phyloP scores from a whole-genome alignment of 2,888 invertebrate species.

The Physocephala rufipes region DNA sequence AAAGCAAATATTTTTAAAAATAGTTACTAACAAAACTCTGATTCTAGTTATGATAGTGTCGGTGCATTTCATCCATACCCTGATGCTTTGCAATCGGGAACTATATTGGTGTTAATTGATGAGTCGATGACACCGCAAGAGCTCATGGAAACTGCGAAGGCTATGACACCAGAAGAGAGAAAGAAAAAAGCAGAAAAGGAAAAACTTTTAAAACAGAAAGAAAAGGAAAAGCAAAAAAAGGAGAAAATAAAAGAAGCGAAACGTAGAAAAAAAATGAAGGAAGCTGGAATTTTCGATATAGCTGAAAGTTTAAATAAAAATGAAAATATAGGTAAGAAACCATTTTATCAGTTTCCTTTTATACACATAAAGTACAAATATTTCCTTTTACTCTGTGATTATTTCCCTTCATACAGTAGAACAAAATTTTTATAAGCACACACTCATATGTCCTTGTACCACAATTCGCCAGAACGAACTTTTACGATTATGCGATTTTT shows the following conservation, averaged over 20 bases:
- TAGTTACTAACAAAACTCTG: not conserved
- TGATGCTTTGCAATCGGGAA: conserved; percentile 67
- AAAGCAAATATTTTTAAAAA: not conserved
- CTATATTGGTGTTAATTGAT: conserved; percentile 66
- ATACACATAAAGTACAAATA: too few relatives aligned
- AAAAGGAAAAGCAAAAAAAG: conserved; percentile 51
- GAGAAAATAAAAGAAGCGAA: conserved; percentile 53
- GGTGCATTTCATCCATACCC: conserved; percentile 67
- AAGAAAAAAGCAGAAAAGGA: conserved; percentile 53
- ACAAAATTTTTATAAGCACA: too few relatives aligned
- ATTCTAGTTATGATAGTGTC: conserved; percentile 55
- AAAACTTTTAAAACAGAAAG: conserved; percentile 49
- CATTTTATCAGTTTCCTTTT: not conserved
- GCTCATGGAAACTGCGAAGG: conserved; percentile 56
- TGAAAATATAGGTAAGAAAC: conserved; percentile 52
- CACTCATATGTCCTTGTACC: too few relatives aligned
- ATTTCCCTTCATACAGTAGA: too few relatives aligned
- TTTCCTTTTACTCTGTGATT: too few relatives aligned
- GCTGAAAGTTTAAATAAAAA: conserved; percentile 48
- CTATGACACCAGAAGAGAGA: conserved; percentile 56
- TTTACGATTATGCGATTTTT: too few relatives aligned
- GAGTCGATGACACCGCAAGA: conserved; percentile 65
- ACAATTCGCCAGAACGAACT: too few relatives aligned
- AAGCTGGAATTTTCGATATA: conserved; percentile 54
- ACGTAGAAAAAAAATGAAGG: conserved; percentile 52